Conservation (phyloP, 2,113 vertebrate genomes). For the Takifugu bimaculatus region DNA sequence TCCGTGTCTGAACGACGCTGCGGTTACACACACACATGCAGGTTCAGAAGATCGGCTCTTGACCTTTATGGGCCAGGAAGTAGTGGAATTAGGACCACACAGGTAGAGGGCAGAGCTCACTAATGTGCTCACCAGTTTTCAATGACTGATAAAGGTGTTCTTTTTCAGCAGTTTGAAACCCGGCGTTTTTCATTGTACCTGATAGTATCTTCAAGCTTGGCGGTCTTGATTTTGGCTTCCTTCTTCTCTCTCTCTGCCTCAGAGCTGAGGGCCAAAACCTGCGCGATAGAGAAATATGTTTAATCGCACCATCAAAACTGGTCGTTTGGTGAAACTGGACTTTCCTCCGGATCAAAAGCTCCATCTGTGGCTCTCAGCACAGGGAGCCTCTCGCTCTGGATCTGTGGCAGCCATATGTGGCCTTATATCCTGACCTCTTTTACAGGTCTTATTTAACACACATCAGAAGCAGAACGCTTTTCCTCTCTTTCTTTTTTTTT, state of each 20-base stretch:
- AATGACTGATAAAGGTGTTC: not conserved
- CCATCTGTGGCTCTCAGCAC: constrained; percentile 27
- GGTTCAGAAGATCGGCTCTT: no score
- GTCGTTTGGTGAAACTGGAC: constrained; percentile 38
- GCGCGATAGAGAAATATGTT: constrained; percentile 8
- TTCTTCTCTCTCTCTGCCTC: constrained; percentile 68
- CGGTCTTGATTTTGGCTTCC: constrained; percentile 65
- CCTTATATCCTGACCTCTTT: constrained; percentile 34
- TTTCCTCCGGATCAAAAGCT: constrained; percentile 53
- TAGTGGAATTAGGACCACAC: no score
- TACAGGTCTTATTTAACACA: constrained; percentile 30
- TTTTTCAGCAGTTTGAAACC: no score
- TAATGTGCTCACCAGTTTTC: not conserved
- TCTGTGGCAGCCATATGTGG: constrained; percentile 54
- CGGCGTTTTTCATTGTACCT: constrained; percentile 53
- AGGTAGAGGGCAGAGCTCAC: no score
- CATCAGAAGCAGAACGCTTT: constrained; percentile 12
- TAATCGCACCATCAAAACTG: constrained; percentile 52
- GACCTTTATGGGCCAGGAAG: not conserved
- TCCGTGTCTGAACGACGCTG: no score
- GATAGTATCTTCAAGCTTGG: constrained; percentile 68
- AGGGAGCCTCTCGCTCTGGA: constrained; percentile 39
- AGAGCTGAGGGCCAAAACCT: constrained; percentile 65
- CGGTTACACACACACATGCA: no score
- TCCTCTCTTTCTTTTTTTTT: not conserved